Conservation (phyloP, 2,113 vertebrate species). For the Brachypodius melanocephalos region DNA sequence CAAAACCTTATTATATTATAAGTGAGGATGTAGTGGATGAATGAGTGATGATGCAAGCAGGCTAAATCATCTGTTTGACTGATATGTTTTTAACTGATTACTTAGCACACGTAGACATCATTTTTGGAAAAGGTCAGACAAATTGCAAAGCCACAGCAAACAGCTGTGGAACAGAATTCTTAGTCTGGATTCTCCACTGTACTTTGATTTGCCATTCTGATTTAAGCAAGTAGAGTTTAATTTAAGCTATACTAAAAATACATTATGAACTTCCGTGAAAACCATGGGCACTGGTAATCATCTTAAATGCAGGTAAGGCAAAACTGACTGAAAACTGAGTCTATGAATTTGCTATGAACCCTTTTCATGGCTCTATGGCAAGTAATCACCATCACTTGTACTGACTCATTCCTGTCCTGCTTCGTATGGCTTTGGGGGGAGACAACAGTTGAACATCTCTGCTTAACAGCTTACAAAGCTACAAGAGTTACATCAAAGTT, state of each 20-base stretch:
- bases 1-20: neutral
- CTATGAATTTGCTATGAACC: neutral
- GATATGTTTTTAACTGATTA: constrained; percentile 2
- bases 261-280: neutral
- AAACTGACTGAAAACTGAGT: neutral
- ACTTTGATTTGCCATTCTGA: neutral
- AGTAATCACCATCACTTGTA: neutral
- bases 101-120: neutral
- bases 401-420: neutral
- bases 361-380: neutral
- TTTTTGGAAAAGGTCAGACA: neutral
- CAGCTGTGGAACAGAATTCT: neutral
- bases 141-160: neutral
- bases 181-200: neutral
- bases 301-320: neutral
- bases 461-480: neutral
- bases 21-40: neutral
- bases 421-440: neutral
- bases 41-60: neutral
- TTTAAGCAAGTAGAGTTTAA: neutral
- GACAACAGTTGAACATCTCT: neutral
- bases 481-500: neutral
- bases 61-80: neutral
- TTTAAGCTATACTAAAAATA: neutral
- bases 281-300: neutral